phyloP scores from a whole-genome alignment of 1,140 invertebrate genomes.

The Plodia interpunctella region DNA sequence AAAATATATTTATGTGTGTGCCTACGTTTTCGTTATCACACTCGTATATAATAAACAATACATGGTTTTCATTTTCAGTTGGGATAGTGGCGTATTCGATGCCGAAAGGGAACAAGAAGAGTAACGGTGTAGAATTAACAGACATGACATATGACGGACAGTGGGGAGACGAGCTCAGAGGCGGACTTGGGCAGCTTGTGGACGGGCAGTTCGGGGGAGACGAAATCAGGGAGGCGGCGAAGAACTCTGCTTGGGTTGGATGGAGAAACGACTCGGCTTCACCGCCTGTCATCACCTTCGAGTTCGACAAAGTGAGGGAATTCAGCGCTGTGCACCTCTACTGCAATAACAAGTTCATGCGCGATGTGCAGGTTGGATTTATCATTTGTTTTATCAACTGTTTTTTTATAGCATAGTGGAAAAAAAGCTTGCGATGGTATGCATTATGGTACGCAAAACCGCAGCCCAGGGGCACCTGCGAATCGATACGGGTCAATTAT shows the following conservation, averaged over 20 bases:
- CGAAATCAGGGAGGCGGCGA: slow-evolving; percentile 82
- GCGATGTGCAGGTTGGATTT: slow-evolving; percentile 83
- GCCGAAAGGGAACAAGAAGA: slow-evolving; percentile 89
- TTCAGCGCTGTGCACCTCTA: slow-evolving; percentile 91
- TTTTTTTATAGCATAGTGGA: too few relatives aligned
- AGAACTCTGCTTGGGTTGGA: slow-evolving; percentile 89
- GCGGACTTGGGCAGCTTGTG: slow-evolving; percentile 94
- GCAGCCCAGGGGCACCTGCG: too few relatives aligned
- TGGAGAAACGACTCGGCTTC: slow-evolving; percentile 90
- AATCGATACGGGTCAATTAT: too few relatives aligned
- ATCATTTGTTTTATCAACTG: too few relatives aligned
- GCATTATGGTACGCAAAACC: too few relatives aligned
- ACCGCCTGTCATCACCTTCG: slow-evolving; percentile 88
- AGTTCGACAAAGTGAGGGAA: slow-evolving; percentile 92
- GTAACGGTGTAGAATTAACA: slow-evolving; percentile 89
- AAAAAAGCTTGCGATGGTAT: too few relatives aligned
- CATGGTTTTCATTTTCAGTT: slow-evolving; percentile 77
- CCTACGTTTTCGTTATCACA: too few relatives aligned
- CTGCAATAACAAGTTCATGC: slow-evolving; percentile 89
- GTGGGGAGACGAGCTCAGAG: slow-evolving; percentile 83
- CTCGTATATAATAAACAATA: not conserved
- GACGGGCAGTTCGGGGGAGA: slow-evolving; percentile 82
- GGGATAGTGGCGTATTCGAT: slow-evolving; percentile 90
- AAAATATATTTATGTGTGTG: not conserved
- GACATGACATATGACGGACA: slow-evolving; percentile 96